Conservation (phyloP, 2,113 vertebrate genomes). For the Labeo rohita region DNA sequence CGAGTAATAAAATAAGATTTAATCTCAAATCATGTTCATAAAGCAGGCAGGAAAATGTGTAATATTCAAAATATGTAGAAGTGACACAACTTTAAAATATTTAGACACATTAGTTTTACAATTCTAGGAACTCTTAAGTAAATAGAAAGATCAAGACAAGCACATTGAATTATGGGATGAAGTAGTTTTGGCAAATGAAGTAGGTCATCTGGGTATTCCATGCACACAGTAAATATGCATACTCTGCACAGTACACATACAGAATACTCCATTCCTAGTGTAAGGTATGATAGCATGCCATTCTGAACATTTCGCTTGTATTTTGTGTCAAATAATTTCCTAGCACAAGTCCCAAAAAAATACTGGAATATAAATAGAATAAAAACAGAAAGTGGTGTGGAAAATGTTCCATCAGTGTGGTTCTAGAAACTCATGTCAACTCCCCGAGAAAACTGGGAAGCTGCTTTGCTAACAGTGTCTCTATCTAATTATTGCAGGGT, state of each 20-base stretch:
- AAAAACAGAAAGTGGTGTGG: neutral
- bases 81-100: no score
- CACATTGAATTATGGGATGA: neutral
- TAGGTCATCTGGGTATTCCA: neutral
- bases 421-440: neutral
- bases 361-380: constrained; percentile 5
- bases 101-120: neutral
- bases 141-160: neutral
- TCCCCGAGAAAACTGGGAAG: neutral
- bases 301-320: neutral
- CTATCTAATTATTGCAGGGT: constrained; percentile 2
- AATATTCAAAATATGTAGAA: no score
- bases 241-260: neutral
- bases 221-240: neutral
- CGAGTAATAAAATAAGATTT: no score
- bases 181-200: neutral
- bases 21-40: no score
- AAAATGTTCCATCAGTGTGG: neutral
- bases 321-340: constrained; percentile 24
- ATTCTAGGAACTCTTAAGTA: neutral
- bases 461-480: neutral
- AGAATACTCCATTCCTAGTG: neutral
- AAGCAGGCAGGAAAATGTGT: no score
- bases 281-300: neutral
- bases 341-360: constrained; percentile 6